A percentile compares a stretch with the other conserved stretches of the same genome.
phyloP scores from a whole-genome alignment of 2,113 vertebrate species.

The Psephotus haematonotus region DNA sequence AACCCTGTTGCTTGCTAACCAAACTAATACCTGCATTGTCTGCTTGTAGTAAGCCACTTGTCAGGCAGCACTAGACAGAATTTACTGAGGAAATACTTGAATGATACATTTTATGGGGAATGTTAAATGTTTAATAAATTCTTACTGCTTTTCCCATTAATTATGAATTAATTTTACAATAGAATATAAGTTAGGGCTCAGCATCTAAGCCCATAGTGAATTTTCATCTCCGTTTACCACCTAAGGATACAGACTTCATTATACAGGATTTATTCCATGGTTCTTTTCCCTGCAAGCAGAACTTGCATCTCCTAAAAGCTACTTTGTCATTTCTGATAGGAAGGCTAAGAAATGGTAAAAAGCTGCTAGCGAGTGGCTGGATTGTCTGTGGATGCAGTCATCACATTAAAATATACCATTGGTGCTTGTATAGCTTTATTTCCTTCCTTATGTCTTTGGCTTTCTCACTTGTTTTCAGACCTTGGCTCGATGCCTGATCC shows the following conservation, averaged over 20 bases:
- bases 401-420: background rate
- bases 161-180: background rate
- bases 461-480: constrained; percentile 77
- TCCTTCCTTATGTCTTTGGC: background rate
- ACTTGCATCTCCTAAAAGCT: background rate
- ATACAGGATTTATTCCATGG: background rate
- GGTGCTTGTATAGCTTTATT: background rate
- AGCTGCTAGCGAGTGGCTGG: background rate
- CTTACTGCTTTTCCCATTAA: background rate
- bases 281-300: background rate
- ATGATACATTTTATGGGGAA: background rate
- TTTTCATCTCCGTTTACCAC: background rate
- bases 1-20: background rate
- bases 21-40: background rate
- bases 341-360: background rate
- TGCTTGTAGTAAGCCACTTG: background rate
- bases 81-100: background rate
- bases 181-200: background rate
- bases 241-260: background rate
- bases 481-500: constrained; percentile 92
- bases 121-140: background rate
- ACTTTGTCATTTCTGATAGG: background rate
- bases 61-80: background rate
- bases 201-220: background rate
- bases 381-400: background rate